These are phyloP conservation scores for Hymenopus coronatus DNA, from an alignment of 2,888 invertebrate species.

Conservation along the genomic window DNA sequence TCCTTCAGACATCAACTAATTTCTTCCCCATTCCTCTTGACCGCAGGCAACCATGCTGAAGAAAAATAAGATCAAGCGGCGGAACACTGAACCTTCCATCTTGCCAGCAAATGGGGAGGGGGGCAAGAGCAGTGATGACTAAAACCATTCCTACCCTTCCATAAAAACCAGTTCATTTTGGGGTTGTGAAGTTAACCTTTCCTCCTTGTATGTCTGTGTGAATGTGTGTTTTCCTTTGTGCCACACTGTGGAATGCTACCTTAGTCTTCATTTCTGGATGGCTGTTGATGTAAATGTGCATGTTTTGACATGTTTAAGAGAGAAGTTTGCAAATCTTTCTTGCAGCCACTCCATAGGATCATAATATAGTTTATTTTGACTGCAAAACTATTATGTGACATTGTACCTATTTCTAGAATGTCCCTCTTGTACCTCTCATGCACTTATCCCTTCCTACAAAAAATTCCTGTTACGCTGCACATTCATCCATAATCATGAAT, in stretches of 20 bases:
- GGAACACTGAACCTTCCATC: conserved; percentile 80
- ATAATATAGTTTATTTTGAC: conserved; percentile 27
- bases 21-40: conserved; percentile 39
- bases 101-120: conserved; percentile 67
- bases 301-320: background rate
- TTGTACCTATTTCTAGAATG: background rate
- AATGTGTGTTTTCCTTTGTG: background rate
- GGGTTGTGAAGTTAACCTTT: background rate
- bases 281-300: background rate
- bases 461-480: background rate
- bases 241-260: background rate
- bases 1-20: conserved; percentile 42
- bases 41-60: conserved; percentile 99
- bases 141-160: conserved; percentile 38
- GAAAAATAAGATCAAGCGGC: conserved; percentile 98
- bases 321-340: background rate
- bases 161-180: conserved; percentile 6
- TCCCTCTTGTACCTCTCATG: conserved; percentile 21
- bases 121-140: conserved; percentile 62
- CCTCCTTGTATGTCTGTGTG: background rate
- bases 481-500: conserved; percentile 27
- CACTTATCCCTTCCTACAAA: background rate
- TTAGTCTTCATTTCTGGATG: background rate
- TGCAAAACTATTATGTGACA: background rate
- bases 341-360: conserved; percentile 37